A percentile compares a stretch with the other conserved stretches of the same genome.
phyloP scores from a whole-genome alignment of 2,888 invertebrate species.

The Drosophila cognata region DNA sequence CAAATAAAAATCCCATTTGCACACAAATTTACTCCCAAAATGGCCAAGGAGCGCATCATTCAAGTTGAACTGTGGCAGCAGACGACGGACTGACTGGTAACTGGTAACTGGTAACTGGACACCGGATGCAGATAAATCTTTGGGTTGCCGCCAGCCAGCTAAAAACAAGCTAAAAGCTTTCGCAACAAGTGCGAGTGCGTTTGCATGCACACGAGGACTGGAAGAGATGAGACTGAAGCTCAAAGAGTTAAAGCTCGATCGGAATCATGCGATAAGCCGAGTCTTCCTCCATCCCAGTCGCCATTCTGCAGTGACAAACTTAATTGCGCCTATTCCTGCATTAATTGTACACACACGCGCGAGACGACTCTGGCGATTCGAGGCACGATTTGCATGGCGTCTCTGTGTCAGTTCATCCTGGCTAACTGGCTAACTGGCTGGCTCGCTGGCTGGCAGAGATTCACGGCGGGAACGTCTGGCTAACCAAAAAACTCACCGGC shows the following conservation, averaged over 20 bases:
- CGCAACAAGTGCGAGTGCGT: conserved; percentile 62
- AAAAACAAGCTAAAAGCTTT: conserved; percentile 49
- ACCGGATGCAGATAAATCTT: conserved; percentile 81
- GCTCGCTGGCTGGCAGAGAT: conserved; percentile 17
- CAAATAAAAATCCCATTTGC: conserved; percentile 81
- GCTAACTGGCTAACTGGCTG: not conserved
- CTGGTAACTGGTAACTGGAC: conserved; percentile 74
- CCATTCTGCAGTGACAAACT: conserved; percentile 68
- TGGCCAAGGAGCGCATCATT: conserved; percentile 75
- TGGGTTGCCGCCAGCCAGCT: conserved; percentile 59
- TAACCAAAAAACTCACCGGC: conserved; percentile 34
- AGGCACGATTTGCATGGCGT: conserved; percentile 68
- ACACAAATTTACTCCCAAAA: conserved; percentile 83
- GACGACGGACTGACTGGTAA: conserved; percentile 47
- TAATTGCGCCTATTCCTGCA: conserved; percentile 81
- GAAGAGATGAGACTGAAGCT: conserved; percentile 13
- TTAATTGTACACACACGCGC: conserved; percentile 81
- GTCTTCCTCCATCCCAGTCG: not conserved
- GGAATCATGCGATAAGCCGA: conserved; percentile 75
- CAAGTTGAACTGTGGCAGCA: conserved; percentile 57
- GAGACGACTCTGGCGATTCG: conserved; percentile 40
- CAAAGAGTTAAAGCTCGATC: conserved; percentile 75
- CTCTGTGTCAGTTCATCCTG: conserved; percentile 21
- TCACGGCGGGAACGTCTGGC: conserved; percentile 20
- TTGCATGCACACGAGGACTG: conserved; percentile 51